Conservation (phyloP, 2,113 vertebrate genomes). For the Gallinago paraguaiae region DNA sequence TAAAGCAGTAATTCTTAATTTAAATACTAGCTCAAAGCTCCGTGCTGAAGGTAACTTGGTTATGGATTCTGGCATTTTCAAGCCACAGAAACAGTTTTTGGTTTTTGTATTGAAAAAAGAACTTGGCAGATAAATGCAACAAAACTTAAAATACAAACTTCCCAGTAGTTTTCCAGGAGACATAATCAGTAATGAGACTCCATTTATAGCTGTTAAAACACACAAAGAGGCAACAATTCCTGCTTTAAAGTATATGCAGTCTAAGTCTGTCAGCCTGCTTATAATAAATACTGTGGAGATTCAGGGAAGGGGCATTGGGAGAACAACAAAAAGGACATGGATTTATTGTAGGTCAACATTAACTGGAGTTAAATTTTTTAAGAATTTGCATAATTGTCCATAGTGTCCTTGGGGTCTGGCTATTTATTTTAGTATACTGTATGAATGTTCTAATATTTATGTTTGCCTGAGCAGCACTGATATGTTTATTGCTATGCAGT, state of each 20-base stretch:
- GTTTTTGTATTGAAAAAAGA: neutral
- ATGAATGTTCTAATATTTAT: neutral
- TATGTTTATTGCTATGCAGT: neutral
- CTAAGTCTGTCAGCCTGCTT: neutral
- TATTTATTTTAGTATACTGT: neutral
- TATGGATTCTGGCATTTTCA: slow-evolving; percentile 23
- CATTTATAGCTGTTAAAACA: neutral
- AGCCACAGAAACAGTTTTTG: neutral
- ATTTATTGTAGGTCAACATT: neutral
- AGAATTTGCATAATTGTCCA: neutral
- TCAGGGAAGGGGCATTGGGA: neutral
- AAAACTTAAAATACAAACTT: neutral
- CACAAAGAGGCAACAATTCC: neutral
- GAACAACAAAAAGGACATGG: neutral
- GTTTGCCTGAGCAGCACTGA: neutral
- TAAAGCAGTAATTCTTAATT: slow-evolving; percentile 22
- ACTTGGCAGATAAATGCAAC: neutral
- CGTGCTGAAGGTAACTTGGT: neutral
- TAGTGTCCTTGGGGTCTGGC: neutral
- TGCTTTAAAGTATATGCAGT: neutral
- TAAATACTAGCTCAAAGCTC: neutral
- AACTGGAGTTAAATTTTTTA: neutral
- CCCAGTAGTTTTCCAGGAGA: neutral
- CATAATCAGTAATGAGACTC: neutral
- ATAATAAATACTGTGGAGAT: neutral